Conservation (phyloP, 2,113 vertebrate genomes). For the Pedetes capensis region DNA sequence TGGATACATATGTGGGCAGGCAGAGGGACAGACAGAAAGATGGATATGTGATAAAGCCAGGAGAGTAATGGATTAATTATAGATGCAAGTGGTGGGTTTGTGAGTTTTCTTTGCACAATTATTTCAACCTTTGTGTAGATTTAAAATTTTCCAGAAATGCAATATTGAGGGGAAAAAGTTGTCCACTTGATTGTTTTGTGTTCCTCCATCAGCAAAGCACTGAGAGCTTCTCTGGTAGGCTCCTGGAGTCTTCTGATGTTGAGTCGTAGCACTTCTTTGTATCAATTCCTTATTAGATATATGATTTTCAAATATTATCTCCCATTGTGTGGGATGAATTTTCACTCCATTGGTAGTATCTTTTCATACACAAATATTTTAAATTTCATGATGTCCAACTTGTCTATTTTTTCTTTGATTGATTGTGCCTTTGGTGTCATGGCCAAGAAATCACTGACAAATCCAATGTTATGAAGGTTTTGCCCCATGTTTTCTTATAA, state of each 20-base stretch:
- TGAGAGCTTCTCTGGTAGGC: neutral
- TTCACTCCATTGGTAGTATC: neutral
- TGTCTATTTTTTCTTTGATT: neutral
- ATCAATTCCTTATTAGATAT: neutral
- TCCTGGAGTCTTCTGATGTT: neutral
- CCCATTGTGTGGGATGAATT: neutral
- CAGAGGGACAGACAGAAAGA: neutral
- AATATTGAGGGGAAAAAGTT: neutral
- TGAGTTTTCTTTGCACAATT: neutral
- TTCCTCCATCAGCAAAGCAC: neutral
- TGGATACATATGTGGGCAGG: neutral
- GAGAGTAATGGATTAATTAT: neutral
- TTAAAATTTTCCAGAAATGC: neutral
- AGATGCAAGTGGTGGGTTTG: neutral
- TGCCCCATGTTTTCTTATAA: neutral
- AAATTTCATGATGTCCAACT: neutral
- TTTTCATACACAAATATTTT: neutral
- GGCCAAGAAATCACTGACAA: neutral
- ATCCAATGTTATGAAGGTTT: neutral
- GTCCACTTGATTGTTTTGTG: neutral
- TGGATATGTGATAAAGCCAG: neutral
- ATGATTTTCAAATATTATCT: neutral
- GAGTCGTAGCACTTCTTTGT: neutral
- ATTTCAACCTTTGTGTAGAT: neutral
- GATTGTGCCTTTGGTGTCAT: neutral